Evolutionary conservation across 2,113 vertebrate species (phyloP), one percentile per base, ranked within the genome.

Genomic region (Pycnonotus jocosus): DNA sequence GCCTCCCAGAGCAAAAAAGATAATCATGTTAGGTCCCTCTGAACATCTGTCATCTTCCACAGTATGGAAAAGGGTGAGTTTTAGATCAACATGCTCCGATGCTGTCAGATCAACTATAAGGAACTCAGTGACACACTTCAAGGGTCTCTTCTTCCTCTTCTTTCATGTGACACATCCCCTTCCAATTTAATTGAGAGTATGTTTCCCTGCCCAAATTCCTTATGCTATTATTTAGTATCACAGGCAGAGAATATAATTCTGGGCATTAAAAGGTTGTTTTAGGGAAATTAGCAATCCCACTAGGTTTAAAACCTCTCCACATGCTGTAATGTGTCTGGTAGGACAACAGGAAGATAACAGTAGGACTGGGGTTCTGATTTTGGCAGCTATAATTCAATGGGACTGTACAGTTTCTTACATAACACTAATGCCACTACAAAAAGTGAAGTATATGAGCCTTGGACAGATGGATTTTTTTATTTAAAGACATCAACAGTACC

Each of bases 1-100:
- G 76, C 72, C 68, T 88, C 79, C 76, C 88, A 93, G 88, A 92
- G 79, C 81, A 96, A 93, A 93, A 93, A 22, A 7, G 1, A 57
- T 88, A 88, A 91, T 90, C 88, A 81, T 37, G 33, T 91, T 90
- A 90, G 47, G 76, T 92, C 64, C 76, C 72, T 83, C 86, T 92
- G 85, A 94, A 96, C 76, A 96, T 90, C 92, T 90, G 79, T 96
- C 93, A 96, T 86, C 60, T 31, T 90, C 42, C 53, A 64, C 53
- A 60, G 40, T 31, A 33, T 4, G 9, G 68, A 95, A 92, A 88
- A 86, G 64, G 33, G 35, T 64, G 50, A 90, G 68, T 25, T 95
- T 95, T 81, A 94, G 90, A 95, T 93, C 78, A 85, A 91, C 81
- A 66, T 70, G 53, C 42, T 51, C 69, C 8, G 3, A 18, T 62